phyloP scores from a whole-genome alignment of 2,888 invertebrate genomes.

The Ochropleura leucogaster region DNA sequence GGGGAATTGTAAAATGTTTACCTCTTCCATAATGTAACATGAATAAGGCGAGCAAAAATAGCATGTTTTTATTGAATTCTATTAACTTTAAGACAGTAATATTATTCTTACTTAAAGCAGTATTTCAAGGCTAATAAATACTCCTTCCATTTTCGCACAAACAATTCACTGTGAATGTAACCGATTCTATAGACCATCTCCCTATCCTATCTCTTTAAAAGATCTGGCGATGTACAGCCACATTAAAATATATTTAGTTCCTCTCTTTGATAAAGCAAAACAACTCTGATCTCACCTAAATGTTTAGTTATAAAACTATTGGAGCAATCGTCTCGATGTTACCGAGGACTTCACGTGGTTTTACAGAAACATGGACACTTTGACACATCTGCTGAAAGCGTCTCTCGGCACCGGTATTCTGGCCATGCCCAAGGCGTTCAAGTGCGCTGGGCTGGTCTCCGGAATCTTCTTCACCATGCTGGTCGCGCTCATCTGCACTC shows the following conservation, averaged over 20 bases:
- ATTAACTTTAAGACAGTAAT: constrained; percentile 30
- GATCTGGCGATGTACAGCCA: background rate
- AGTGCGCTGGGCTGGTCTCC: constrained; percentile 95
- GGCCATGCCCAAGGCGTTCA: constrained; percentile 98
- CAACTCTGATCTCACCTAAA: background rate
- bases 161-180: no score
- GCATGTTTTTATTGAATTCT: constrained; percentile 48
- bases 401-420: constrained; percentile 99
- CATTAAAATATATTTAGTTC: background rate
- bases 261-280: background rate
- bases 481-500: constrained; percentile 97
- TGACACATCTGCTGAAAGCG: constrained; percentile 98
- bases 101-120: background rate
- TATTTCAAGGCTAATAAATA: constrained; percentile 12
- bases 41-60: constrained; percentile 27
- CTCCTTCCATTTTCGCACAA: no score
- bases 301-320: background rate
- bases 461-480: constrained; percentile 96
- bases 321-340: constrained; percentile 38
- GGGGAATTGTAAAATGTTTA: background rate
- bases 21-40: constrained; percentile 43
- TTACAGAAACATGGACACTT: constrained; percentile 95
- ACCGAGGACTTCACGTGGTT: constrained; percentile 38
- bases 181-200: background rate
- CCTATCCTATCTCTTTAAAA: background rate